These are phyloP conservation scores for Rhinichthys klamathensis DNA, from an alignment of 2,113 vertebrate species.

Conservation along the genomic window DNA sequence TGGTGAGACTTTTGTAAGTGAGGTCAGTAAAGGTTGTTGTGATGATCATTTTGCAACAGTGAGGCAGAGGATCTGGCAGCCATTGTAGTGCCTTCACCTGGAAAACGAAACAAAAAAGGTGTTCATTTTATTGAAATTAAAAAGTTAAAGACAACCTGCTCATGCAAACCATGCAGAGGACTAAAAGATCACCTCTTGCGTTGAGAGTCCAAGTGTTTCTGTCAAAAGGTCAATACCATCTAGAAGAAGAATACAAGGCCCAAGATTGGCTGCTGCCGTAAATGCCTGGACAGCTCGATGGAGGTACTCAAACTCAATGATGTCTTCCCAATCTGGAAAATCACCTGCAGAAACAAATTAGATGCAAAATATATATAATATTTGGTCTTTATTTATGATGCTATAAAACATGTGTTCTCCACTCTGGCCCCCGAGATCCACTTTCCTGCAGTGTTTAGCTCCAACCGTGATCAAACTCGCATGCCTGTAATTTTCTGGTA, in stretches of 20 bases:
- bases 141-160: background rate
- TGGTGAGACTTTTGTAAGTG: conserved; percentile 53
- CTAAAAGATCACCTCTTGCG: conserved; percentile 52
- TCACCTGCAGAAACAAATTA: conserved; percentile 36
- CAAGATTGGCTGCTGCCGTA: conserved; percentile 59
- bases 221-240: conserved; percentile 63
- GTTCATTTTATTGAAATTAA: background rate
- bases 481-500: too few species aligned
- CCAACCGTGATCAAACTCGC: too few species aligned
- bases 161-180: background rate
- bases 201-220: conserved; percentile 64
- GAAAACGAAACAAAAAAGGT: background rate
- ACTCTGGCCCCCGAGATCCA: too few species aligned
- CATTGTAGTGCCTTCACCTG: conserved; percentile 57
- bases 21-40: conserved; percentile 59
- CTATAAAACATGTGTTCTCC: background rate
- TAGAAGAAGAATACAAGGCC: conserved; percentile 56
- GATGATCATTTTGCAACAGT: conserved; percentile 58
- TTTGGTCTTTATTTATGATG: background rate
- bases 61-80: conserved; percentile 49
- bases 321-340: conserved; percentile 48
- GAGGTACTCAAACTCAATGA: conserved; percentile 54
- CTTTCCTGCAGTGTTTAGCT: too few species aligned
- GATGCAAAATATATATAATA: too few species aligned
- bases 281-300: conserved; percentile 60